A percentile compares a stretch with the other conserved stretches of the same genome.
Conservation (phyloP, 2,113 vertebrate species). For the Saguinus imperator region DNA sequence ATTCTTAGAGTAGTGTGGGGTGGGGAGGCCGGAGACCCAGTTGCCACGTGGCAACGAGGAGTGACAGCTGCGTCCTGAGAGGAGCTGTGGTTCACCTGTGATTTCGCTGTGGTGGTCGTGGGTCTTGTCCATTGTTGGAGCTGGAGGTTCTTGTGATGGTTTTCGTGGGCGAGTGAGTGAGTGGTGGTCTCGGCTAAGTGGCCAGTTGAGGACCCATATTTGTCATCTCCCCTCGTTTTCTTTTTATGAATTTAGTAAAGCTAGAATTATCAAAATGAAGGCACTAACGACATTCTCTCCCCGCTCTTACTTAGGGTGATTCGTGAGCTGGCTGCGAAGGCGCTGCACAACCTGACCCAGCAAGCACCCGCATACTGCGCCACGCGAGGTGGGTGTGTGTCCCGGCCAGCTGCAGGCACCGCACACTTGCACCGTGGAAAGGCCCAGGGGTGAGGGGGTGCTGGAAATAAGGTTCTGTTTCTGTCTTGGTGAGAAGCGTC, state of each 20-base stretch:
- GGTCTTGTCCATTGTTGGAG: rapidly evolving
- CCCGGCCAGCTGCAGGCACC: rapidly evolving
- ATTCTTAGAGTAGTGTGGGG: rapidly evolving
- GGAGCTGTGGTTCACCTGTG: too few relatives aligned
- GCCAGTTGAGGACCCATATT: too few relatives aligned
- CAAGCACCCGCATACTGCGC: slow-evolving; percentile 90
- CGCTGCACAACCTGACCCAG: slow-evolving; percentile 92
- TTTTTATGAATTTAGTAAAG: background rate
- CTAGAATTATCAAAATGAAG: background rate
- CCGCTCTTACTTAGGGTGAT: slow-evolving; percentile 87
- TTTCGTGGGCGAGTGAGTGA: background rate
- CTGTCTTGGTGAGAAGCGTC: background rate
- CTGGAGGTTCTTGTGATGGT: too few relatives aligned
- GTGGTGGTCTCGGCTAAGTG: background rate
- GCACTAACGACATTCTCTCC: background rate
- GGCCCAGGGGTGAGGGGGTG: background rate
- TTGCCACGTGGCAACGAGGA: background rate
- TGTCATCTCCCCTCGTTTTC: background rate
- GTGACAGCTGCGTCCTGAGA: background rate
- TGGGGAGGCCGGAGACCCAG: background rate
- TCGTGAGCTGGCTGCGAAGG: slow-evolving; percentile 91
- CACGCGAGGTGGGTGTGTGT: slow-evolving; percentile 84
- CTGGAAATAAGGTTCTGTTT: background rate
- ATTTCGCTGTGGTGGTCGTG: too few relatives aligned
- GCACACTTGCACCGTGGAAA: rapidly evolving